These are phyloP conservation scores for Eurystomus gularis DNA, from an alignment of 2,113 vertebrate genomes.

Conservation along the genomic window DNA sequence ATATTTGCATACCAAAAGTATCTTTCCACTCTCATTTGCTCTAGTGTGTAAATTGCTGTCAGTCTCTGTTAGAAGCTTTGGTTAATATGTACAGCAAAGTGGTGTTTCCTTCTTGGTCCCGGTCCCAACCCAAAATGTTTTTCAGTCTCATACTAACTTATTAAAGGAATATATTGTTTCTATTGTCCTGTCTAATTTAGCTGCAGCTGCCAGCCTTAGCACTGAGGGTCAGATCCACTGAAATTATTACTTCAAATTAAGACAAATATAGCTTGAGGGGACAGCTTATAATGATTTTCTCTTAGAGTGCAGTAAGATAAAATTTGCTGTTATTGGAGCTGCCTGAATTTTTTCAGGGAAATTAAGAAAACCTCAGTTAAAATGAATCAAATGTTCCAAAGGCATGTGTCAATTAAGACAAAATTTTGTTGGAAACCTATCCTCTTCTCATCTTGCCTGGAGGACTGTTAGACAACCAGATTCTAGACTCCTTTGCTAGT, in stretches of 20 bases:
- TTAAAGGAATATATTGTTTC: constrained; percentile 14
- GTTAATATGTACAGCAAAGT: neutral
- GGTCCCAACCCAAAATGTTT: neutral
- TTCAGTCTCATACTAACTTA: neutral
- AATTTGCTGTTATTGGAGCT: neutral
- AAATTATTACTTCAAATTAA: constrained; percentile 31
- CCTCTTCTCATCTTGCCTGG: neutral
- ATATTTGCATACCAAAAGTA: neutral
- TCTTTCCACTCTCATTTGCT: neutral
- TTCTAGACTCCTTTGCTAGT: neutral
- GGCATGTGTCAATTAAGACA: neutral
- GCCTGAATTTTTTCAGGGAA: neutral
- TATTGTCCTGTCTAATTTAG: neutral
- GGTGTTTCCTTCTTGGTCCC: neutral
- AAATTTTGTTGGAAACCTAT: neutral
- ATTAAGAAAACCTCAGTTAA: neutral
- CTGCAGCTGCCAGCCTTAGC: neutral
- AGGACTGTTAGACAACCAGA: neutral
- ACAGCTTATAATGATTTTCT: constrained; percentile 1
- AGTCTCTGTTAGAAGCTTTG: neutral
- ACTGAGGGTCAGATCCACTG: neutral
- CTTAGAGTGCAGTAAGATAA: neutral
- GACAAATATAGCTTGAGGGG: neutral
- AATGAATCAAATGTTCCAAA: neutral
- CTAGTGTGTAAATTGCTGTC: neutral